Evolutionary conservation across 2,888 invertebrate genomes (phyloP).

Genomic region (Tiphia femorata): DNA sequence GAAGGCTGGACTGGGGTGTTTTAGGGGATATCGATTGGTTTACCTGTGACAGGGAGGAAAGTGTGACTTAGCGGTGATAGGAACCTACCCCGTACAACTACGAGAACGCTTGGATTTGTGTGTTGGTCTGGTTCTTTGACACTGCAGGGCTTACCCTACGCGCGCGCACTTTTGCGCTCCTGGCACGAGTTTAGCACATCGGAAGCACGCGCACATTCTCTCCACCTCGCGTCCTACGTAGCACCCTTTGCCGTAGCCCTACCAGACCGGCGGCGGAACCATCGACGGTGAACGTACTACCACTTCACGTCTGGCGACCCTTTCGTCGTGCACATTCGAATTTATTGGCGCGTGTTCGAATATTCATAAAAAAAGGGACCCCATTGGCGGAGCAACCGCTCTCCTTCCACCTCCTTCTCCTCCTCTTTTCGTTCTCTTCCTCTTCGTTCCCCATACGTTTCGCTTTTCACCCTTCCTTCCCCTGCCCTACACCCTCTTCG

Average conservation of each 20-base stretch:
- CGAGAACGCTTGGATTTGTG: conserved; percentile 16
- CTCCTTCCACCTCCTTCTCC: conserved; percentile 9
- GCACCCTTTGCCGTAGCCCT: conserved; percentile 43
- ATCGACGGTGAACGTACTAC: conserved; percentile 53
- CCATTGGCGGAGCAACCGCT: conserved; percentile 36
- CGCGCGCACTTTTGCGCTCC: conserved; percentile 14
- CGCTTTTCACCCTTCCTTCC: not conserved
- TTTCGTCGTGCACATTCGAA: conserved; percentile 65
- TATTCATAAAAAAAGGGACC: conserved; percentile 60
- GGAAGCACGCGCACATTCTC: conserved; percentile 11
- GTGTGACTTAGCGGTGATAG: no score
- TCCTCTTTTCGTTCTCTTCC: conserved; percentile 7
- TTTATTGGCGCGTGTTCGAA: conserved; percentile 67
- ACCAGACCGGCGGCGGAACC: conserved; percentile 43
- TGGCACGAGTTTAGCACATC: no score
- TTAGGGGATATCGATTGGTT: no score
- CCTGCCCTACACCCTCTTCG: not conserved
- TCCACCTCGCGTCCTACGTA: conserved; percentile 19
- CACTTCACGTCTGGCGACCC: conserved; percentile 66
- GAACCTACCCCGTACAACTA: no score
- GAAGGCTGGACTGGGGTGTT: conserved; percentile 12
- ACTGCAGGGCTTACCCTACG: conserved; percentile 22
- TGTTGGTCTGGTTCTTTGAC: conserved; percentile 30
- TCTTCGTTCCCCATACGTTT: not conserved
- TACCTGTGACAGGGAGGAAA: conserved; percentile 30